Evolutionary conservation across 2,888 invertebrate species (phyloP), one percentile per base, ranked within the genome.

Genomic region (Andricus quercusramuli): DNA sequence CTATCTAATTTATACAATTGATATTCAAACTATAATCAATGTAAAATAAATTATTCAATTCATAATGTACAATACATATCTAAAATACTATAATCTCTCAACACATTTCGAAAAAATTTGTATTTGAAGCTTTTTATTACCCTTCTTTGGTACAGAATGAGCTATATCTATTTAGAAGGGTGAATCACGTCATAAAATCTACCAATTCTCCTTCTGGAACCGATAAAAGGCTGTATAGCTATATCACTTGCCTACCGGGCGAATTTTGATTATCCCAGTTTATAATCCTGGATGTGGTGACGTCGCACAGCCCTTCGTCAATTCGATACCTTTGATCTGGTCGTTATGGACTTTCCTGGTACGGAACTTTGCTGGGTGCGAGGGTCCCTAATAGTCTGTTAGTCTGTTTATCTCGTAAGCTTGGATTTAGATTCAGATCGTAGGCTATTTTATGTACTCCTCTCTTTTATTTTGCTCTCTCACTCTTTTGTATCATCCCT

Each of bases 331-430:
- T 90, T 91, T 91, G 90, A 91, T 91, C 90, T 89, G 86, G 85
- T 88, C 89, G 88, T 89, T 89, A 88, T 83, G 82, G 80, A 82
- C 82, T 47, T 47, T 47, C 4, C 47, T 79, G 82, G 56, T 68
- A 77, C 82, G 84, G 84, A 82, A 83, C 83, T 85, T 82, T 84
- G 80, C 78, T 67, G 85, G 86, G 83, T 81, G 78, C 78, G 78
- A 81, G 77, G 65, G 80, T 78, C 82, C 82, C 82, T 83, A 89
- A 89, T 90, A 90, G 90, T 89, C 89, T 89, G 89, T 90, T 90
- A 90, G 90, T 89, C 89, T 89, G 89, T 90, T 90, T 90, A 91
- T 91, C 90, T 90, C 90, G 83, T 88, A 90, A 91, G 89, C 88
- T 85, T 78, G 88, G 90, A 91, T 91, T 91, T 90, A 89, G 88